A percentile compares a stretch with the other conserved stretches of the same genome.
Conservation (phyloP, 2,797 vertebrate genomes). For the Enteromius radiatus region DNA sequence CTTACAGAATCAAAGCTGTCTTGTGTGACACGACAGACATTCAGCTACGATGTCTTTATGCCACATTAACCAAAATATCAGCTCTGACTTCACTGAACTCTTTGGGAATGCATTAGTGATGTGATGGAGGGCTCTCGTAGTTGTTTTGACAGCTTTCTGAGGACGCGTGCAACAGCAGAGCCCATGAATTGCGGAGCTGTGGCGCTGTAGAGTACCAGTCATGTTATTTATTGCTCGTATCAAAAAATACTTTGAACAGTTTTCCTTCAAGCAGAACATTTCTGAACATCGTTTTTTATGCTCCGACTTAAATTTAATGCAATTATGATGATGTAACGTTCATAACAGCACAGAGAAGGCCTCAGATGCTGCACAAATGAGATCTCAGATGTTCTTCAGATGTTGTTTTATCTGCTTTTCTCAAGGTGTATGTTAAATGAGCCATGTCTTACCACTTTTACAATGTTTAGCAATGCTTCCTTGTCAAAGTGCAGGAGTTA, state of each 20-base stretch:
- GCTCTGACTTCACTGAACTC: conserved; percentile 7
- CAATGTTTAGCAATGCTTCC: background rate
- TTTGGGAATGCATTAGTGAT: conserved; percentile 8
- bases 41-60: conserved; percentile 20
- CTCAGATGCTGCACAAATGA: background rate
- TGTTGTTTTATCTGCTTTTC: background rate
- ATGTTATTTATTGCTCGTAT: conserved; percentile 25
- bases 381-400: background rate
- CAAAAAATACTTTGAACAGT: background rate
- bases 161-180: background rate
- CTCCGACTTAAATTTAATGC: background rate
- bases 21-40: conserved; percentile 3
- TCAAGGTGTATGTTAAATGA: background rate
- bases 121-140: conserved; percentile 1
- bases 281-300: background rate
- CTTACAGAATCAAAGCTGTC: conserved; percentile 22
- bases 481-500: background rate
- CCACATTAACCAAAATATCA: conserved; percentile 9
- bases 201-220: conserved; percentile 9
- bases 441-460: background rate
- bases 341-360: no score
- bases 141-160: conserved; percentile 23
- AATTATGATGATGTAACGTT: background rate
- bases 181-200: background rate
- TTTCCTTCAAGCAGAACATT: conserved; percentile 12